These are phyloP conservation scores for Nomada ferruginata DNA, from an alignment of 2,888 invertebrate species.

Conservation along the genomic window DNA sequence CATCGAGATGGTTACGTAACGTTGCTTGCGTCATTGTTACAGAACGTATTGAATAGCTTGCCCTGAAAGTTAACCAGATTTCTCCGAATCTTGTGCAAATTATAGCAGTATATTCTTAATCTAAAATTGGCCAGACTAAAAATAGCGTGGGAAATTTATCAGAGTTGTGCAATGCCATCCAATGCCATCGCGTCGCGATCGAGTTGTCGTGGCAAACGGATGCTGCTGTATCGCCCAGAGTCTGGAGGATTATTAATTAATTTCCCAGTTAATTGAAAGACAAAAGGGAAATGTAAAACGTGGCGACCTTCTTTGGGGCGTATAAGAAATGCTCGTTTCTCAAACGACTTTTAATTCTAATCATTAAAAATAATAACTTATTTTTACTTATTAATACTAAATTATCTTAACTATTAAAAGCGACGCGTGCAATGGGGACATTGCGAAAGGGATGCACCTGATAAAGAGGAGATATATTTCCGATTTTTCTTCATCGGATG, in stretches of 20 bases:
- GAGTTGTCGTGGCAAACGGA: conserved; percentile 36
- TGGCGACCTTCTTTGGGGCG: conserved; percentile 5
- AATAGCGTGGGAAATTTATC: too few species aligned
- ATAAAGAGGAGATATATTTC: too few species aligned
- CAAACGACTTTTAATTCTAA: too few species aligned
- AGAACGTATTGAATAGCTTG: conserved; percentile 17
- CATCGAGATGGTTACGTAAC: conserved; percentile 25
- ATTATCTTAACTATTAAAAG: too few species aligned
- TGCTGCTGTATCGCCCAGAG: conserved; percentile 52
- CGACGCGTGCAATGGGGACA: too few species aligned
- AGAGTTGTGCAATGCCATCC: too few species aligned
- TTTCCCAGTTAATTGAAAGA: conserved; percentile 65
- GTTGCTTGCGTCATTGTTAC: conserved; percentile 16
- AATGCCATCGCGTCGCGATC: neutral
- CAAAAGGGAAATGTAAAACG: conserved; percentile 23
- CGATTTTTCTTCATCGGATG: too few species aligned
- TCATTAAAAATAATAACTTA: too few species aligned
- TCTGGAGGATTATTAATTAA: conserved; percentile 69
- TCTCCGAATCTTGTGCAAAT: neutral
- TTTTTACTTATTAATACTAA: too few species aligned
- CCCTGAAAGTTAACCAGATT: conserved; percentile 10
- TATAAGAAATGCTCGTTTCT: conserved; percentile 9
- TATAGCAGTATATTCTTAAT: neutral
- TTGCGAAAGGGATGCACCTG: too few species aligned
- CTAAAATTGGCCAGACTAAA: too few species aligned